Evolutionary conservation across 2,888 invertebrate species (phyloP), one percentile per base, ranked within the genome.

Genomic region (Colostygia pectinataria): DNA sequence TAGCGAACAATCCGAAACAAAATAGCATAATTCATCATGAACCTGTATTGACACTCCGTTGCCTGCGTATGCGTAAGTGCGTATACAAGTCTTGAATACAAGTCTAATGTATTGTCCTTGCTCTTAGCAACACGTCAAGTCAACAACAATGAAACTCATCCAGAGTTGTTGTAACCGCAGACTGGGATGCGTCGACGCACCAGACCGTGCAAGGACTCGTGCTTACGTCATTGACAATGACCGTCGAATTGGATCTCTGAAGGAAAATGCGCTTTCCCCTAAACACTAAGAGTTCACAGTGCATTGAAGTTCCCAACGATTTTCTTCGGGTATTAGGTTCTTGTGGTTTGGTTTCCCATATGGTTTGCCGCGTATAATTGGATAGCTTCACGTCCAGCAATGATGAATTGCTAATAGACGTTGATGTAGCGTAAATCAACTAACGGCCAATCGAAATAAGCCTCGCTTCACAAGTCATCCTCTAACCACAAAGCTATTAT

Each of bases 161-260:
- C 80, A 63, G 68, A 80, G 81, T 80, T 72, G 84, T 79, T 81
- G 86, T 84, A 87, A 84, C 80, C 78, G 69, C 79, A 90, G 74
- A 78, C 82, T 67, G 77, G 77, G 84, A 81, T 82, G 80, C 77
- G 78, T 73, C 76, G 71, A 65, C 59, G 78, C 86, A 84, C 68
- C 86, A 68, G 71, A 77, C 81, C 85, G 83, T 84, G 74, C 87
- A 90, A 90, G 90, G 90, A 79, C 90, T 79, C 65, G 23, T 54
- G 61, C 58, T 80, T 74, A 80, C 81, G 80, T 83, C 83, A 83
- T 65, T 54, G 60, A 54, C 71, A 65, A 62, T 76, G 74, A 74
- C 75, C 68, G 56, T 59, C 65, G 57, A n/a, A n/a, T n/a, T n/a
- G 53, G 13, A 61, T 46, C 54, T 57, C 31, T 59, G 36, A 45